Base-by-base conservation (phyloP, 2,113 vertebrate species). In the Chitala chitala region DNA sequence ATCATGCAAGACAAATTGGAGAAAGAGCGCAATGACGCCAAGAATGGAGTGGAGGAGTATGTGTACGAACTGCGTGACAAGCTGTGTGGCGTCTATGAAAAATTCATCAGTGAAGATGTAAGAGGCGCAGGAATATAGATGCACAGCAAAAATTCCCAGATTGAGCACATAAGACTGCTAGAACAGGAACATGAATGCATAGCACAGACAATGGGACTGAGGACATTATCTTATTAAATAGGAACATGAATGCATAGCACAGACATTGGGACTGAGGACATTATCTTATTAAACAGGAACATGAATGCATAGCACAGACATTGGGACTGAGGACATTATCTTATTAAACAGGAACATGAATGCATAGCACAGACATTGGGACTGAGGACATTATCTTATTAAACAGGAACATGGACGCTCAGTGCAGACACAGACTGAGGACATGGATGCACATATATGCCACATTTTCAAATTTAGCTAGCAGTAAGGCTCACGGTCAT, bases 11-110 rank as follows among this genome's bases (percentile, higher is more conserved):
- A 98, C 82, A 98, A 96, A 75, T 85, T 96, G 76, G 95, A 98
- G 82, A 98, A 98, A 76, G 96, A 98, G 82, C 82, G 91, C 77
- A 98, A 95, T 26, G 96, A 98, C 78, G 94, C 96, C 12, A 98
- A 98, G 84, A 98, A 98, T 75, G 92, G 92, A 53, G 95, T 98
- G 80, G 95, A 98, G 86, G 95, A 98, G 70, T 98, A 96, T 5
- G 95, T 98, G 0, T 98, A 98, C 8, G 96, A 98, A 46, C 90
- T 97, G 76, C 88, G 96, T 81, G 94, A 96, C 86, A 96, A 93
- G 79, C 86, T 98, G 1, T 93, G 91, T 61, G 91, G 92, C 20
- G 82, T 92, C 78, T 97, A 93, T 76, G 94, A 94, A 81, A 96
- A 93, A 78, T 95, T 91, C 44, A 90, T 95, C 82, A 94, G 91